These are phyloP conservation scores for Enteromius treurensis DNA, from an alignment of 2,797 vertebrate species.

Conservation along the genomic window DNA sequence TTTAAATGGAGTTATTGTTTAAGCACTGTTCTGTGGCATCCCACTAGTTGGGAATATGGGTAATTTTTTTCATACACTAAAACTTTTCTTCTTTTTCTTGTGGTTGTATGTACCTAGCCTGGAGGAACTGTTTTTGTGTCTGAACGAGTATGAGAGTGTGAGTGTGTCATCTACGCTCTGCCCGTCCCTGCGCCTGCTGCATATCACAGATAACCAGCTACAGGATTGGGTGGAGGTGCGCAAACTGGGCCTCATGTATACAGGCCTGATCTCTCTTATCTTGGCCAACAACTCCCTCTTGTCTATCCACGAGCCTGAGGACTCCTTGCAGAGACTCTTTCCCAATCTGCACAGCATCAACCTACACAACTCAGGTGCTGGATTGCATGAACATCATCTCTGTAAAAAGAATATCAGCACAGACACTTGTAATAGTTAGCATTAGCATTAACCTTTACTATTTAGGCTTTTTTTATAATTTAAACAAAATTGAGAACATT, in stretches of 20 bases:
- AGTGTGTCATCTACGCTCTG: slow-evolving; percentile 84
- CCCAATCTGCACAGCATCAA: slow-evolving; percentile 92
- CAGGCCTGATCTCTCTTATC: slow-evolving; percentile 86
- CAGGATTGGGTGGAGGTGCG: slow-evolving; percentile 92
- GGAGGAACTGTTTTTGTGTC: slow-evolving; percentile 97
- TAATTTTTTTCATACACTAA: background rate
- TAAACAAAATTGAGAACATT: background rate
- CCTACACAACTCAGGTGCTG: slow-evolving; percentile 93
- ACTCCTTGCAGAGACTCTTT: slow-evolving; percentile 86
- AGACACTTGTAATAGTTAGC: background rate
- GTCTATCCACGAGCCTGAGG: slow-evolving; percentile 84
- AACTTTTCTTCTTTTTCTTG: slow-evolving; percentile 4
- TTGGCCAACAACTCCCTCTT: slow-evolving; percentile 91
- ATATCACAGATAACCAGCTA: slow-evolving; percentile 97
- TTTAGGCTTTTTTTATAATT: background rate
- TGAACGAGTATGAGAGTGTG: slow-evolving; percentile 92
- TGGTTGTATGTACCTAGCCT: slow-evolving; percentile 75
- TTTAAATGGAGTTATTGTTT: background rate
- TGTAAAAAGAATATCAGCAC: background rate
- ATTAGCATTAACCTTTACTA: background rate
- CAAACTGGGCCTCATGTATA: slow-evolving; percentile 92
- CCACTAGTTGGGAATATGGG: background rate
- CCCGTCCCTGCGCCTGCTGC: slow-evolving; percentile 91
- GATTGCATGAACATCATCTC: background rate
- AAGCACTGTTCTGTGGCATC: background rate